phyloP scores from a whole-genome alignment of 2,888 invertebrate species.

The Xestia rhomboidea region DNA sequence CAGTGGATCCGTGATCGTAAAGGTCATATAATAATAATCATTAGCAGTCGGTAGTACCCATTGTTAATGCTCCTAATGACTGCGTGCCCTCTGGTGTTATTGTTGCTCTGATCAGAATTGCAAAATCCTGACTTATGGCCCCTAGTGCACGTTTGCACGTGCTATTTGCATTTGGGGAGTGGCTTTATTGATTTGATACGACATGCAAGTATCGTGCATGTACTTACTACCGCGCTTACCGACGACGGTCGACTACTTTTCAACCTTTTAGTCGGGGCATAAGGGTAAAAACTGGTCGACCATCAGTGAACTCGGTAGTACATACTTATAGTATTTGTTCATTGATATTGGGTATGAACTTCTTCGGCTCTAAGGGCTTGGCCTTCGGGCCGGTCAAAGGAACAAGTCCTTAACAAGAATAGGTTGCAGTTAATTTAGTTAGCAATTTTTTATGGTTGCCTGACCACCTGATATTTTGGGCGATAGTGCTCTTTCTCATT shows the following conservation, averaged over 20 bases:
- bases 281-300: no score
- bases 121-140: conserved; percentile 20
- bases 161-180: conserved; percentile 23
- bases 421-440: neutral
- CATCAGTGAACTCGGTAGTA: no score
- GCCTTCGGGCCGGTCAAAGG: neutral
- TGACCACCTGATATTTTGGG: neutral
- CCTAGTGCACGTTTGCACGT: conserved; percentile 23
- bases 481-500: neutral
- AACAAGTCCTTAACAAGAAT: neutral
- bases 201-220: neutral
- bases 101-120: conserved; percentile 36
- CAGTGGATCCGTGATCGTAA: conserved; percentile 32
- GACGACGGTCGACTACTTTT: no score
- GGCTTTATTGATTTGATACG: neutral
- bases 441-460: neutral
- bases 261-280: no score
- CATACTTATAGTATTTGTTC: neutral
- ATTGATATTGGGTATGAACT: neutral
- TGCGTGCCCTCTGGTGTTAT: conserved; percentile 20
- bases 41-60: conserved; percentile 18
- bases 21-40: conserved; percentile 41
- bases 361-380: neutral
- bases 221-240: no score
- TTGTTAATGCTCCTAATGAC: conserved; percentile 40